Percentiles rank a stretch among this genome's conserved stretches.
phyloP scores from a whole-genome alignment of 2,797 vertebrate genomes.

The Premnoplex brunnescens region DNA sequence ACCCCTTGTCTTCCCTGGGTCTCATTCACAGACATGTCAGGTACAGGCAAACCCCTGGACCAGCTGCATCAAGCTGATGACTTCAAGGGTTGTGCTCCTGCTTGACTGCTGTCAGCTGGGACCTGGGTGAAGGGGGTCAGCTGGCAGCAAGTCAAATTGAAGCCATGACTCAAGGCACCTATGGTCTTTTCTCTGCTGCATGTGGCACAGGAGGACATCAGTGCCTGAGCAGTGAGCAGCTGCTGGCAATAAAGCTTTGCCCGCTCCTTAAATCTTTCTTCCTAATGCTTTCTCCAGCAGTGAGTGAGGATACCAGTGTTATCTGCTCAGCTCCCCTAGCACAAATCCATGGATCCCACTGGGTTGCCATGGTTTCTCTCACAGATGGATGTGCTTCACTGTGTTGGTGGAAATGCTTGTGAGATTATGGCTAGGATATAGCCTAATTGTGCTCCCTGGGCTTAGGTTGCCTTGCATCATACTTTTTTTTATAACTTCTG shows the following conservation, averaged over 20 bases:
- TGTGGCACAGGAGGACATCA: neutral
- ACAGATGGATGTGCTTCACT: neutral
- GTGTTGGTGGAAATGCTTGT: neutral
- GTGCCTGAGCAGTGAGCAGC: neutral
- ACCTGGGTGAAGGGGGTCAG: neutral
- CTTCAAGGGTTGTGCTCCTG: neutral
- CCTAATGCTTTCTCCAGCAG: constrained; percentile 5
- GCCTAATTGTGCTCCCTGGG: neutral
- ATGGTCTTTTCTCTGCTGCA: neutral
- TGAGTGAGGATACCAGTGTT: neutral
- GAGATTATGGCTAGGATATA: neutral
- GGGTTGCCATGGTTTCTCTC: constrained; percentile 31
- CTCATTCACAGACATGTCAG: neutral
- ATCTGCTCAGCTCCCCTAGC: neutral
- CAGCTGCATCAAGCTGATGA: neutral
- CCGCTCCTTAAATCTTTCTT: neutral
- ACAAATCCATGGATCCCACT: neutral
- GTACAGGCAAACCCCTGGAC: neutral
- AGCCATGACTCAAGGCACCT: neutral
- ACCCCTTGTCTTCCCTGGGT: neutral
- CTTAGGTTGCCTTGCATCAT: neutral
- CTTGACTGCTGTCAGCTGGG: neutral
- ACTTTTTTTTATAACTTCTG: neutral
- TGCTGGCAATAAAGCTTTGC: neutral
- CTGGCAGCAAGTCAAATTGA: neutral